Evolutionary conservation across 2,888 invertebrate genomes (phyloP), one percentile per base, ranked within the genome.

Genomic region (Adela reaumurella): DNA sequence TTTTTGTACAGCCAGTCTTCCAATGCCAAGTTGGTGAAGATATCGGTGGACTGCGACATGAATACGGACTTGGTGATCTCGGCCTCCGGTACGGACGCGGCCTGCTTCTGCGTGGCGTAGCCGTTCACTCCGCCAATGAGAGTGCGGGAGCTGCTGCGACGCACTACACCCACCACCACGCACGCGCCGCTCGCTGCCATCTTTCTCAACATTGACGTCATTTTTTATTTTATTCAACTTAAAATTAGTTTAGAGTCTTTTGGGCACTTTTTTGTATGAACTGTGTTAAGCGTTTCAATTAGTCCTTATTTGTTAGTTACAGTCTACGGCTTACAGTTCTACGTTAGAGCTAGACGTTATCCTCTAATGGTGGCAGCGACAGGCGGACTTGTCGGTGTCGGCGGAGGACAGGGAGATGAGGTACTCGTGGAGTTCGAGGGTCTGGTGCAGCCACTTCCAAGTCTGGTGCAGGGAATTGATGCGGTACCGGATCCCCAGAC

Each of bases 1-100:
- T 96, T 90, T 49, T 85, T 86, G 70, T 95, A 97, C 60, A 98
- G 80, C 96, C 97, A 97, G 68, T 97, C 94, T 71, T 99, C 98
- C 50, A 98, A 71, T 3, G 98, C 97, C 61, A 98, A 76, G 74
- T 99, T 99, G 10, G 91, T 89, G 64, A 86, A 95, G 56, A 99
- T 89, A 65, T 97, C 90, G 53, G 85, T 86, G 1, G 94, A 94
- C 68, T 92, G 92, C 0, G 97, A 97, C 65, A 97, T 90, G 61
- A 92, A 92, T 43, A 96, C 93, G 1, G 92, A 90, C 73, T 93
- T 93, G 56, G 85, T 86, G 58, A 91, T 83, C 63, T 85, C 79
- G 62, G 62, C 61, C 67, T 74, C 74, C 53, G 62, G 57, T 18
- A 68, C 69, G 53, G 66, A 57, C 52, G 64, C 62, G 35, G 62